Percentiles rank a stretch among this genome's conserved stretches.
phyloP scores from a whole-genome alignment of 2,797 vertebrate species.

The Rhinatrema bivittatum region DNA sequence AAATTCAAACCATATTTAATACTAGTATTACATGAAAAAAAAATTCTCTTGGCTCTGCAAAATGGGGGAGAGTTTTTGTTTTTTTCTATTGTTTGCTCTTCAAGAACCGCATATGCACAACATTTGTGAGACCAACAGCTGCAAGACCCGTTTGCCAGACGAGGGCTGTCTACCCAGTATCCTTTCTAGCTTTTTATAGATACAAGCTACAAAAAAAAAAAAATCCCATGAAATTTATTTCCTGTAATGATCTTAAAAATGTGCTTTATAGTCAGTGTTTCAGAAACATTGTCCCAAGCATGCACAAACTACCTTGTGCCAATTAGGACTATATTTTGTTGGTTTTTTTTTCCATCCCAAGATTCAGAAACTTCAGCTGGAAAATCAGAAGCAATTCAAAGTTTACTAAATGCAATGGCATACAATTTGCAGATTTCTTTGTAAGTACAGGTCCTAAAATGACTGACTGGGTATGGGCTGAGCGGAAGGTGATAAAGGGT shows the following conservation, averaged over 20 bases:
- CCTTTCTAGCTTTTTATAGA: slow-evolving; percentile 56
- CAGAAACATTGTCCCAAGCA: slow-evolving; percentile 19
- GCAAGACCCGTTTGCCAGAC: slow-evolving; percentile 33
- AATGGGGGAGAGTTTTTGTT: slow-evolving; percentile 13
- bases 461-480: no score
- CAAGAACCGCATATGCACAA: slow-evolving; percentile 44
- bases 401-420: no score
- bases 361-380: accelerated
- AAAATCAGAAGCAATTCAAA: accelerated
- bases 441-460: no score
- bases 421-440: no score
- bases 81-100: slow-evolving; percentile 32
- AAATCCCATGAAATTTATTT: slow-evolving; percentile 47
- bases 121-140: slow-evolving; percentile 56
- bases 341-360: no score
- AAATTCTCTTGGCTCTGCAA: slow-evolving; percentile 37
- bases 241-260: slow-evolving; percentile 46
- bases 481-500: no score
- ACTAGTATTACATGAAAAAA: slow-evolving; percentile 21
- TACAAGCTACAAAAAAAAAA: slow-evolving; percentile 38
- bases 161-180: slow-evolving; percentile 43
- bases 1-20: slow-evolving; percentile 25
- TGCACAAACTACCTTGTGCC: slow-evolving; percentile 7
- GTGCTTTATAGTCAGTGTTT: slow-evolving; percentile 33
- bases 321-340: no score